These are phyloP conservation scores for Hydriomena furcata DNA, from an alignment of 2,888 invertebrate genomes.

Conservation along the genomic window DNA sequence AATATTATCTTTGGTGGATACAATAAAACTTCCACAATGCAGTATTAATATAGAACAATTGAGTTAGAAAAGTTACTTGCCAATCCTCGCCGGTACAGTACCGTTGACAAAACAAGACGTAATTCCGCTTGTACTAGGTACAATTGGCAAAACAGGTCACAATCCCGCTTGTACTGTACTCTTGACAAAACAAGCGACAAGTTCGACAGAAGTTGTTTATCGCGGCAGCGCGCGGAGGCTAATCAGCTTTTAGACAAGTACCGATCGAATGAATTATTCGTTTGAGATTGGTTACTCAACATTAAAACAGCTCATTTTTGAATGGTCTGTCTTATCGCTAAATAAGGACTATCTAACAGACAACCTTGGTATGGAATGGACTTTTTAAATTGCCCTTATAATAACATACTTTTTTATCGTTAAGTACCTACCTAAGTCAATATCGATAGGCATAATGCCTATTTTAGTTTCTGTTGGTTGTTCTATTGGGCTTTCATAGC, in stretches of 20 bases:
- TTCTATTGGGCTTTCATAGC: too few relatives aligned
- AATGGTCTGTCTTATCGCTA: too few relatives aligned
- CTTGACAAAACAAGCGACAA: constrained; percentile 7
- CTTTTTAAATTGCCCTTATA: too few relatives aligned
- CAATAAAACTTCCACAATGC: constrained; percentile 2
- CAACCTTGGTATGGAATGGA: too few relatives aligned
- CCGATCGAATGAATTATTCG: background rate
- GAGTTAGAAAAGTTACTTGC: constrained; percentile 12
- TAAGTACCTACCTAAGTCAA: too few relatives aligned
- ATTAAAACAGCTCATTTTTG: background rate
- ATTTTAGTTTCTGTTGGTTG: too few relatives aligned
- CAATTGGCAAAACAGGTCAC: constrained; percentile 1
- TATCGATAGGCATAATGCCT: too few relatives aligned
- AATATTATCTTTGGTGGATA: background rate
- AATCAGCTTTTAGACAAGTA: constrained; percentile 16
- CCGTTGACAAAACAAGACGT: constrained; percentile 5
- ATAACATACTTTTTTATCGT: too few relatives aligned
- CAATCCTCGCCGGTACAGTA: constrained; percentile 16
- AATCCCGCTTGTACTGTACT: background rate
- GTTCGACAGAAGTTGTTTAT: constrained; percentile 7
- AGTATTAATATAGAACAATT: constrained; percentile 8
- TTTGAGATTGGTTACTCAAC: too few relatives aligned
- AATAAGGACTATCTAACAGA: too few relatives aligned
- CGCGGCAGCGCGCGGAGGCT: constrained; percentile 6
- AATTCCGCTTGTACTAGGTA: constrained; percentile 8